phyloP scores from a whole-genome alignment of 1,140 invertebrate species.

The Thalassaphorura encarpata region DNA sequence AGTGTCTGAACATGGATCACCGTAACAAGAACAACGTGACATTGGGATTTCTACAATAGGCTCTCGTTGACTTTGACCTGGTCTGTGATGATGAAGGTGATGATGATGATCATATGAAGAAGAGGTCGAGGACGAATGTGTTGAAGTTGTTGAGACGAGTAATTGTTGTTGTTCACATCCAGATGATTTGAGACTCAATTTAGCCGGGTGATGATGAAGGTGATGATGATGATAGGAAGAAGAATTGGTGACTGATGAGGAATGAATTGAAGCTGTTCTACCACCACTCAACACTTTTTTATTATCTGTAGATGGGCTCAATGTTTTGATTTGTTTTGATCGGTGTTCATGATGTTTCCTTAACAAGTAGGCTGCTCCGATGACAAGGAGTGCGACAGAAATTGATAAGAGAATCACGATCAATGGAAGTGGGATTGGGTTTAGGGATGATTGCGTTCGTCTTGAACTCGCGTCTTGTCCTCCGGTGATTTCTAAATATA shows the following conservation, averaged over 20 bases:
- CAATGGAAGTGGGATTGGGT: conserved; percentile 22
- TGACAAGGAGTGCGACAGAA: conserved; percentile 16
- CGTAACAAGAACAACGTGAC: conserved; percentile 25
- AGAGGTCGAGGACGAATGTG: conserved; percentile 19
- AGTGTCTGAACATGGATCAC: not conserved
- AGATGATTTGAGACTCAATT: not conserved
- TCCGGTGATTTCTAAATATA: not conserved
- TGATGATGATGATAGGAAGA: conserved; percentile 9
- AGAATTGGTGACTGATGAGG: conserved; percentile 7
- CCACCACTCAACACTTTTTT: too few species aligned
- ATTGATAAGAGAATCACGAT: conserved; percentile 25
- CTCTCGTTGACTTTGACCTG: not conserved
- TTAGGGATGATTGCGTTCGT: not conserved
- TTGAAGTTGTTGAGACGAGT: conserved; percentile 18
- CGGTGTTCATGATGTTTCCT: conserved; percentile 19
- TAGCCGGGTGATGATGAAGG: not conserved
- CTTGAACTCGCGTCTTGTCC: not conserved
- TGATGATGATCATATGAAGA: not conserved
- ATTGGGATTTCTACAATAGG: conserved; percentile 15
- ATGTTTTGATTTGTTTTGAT: conserved; percentile 16
- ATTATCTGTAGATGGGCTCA: not conserved
- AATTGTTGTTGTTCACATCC: conserved; percentile 19
- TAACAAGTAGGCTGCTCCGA: conserved; percentile 19
- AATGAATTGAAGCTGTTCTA: not conserved
- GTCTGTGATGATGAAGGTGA: conserved; percentile 2